These are phyloP conservation scores for Alosa alosa DNA, from an alignment of 2,113 vertebrate species.

Conservation along the genomic window DNA sequence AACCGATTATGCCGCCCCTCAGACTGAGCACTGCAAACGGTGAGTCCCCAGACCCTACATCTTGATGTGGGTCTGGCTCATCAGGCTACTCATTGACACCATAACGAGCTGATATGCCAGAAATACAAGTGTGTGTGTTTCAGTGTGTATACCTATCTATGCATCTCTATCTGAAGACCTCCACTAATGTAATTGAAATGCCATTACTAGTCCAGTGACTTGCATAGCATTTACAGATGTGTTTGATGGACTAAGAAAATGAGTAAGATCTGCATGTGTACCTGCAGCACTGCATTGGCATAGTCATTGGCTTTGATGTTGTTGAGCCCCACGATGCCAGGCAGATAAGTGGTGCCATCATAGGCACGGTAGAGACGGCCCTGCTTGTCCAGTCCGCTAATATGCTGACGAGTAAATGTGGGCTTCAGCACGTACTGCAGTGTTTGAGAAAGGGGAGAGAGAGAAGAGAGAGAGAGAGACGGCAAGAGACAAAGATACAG, in stretches of 20 bases:
- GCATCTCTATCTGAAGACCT: no score
- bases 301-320: conserved; percentile 99
- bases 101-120: not conserved
- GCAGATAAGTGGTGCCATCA: conserved; percentile 96
- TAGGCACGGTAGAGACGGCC: conserved; percentile 93
- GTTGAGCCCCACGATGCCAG: conserved; percentile 95
- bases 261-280: conserved; percentile 44
- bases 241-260: not conserved
- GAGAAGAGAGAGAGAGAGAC: not conserved
- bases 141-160: not conserved
- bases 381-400: conserved; percentile 88
- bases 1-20: no score
- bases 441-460: conserved; percentile 21
- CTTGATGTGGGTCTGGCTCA: no score
- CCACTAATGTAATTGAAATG: not conserved
- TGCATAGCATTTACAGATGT: not conserved
- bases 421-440: conserved; percentile 91
- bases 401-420: conserved; percentile 92
- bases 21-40: no score
- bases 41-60: no score
- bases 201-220: not conserved
- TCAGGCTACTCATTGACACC: no score
- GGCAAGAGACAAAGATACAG: not conserved
- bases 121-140: no score
- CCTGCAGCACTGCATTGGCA: conserved; percentile 93